phyloP scores from a whole-genome alignment of 64 coral and sea anemone species.

The Actinia equina region DNA sequence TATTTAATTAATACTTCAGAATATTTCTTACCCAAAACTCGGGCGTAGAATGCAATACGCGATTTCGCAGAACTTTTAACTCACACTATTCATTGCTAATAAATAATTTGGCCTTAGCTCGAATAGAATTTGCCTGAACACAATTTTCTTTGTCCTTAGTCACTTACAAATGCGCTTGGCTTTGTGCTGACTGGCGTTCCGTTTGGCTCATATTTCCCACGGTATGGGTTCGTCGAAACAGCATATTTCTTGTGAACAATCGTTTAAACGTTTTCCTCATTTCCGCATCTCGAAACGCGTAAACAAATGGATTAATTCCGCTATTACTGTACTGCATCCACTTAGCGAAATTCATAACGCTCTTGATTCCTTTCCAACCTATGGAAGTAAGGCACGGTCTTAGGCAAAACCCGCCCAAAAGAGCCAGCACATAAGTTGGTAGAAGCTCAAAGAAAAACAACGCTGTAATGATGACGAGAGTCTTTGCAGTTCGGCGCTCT shows the following conservation, averaged over 20 bases:
- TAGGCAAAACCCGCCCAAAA: slow-evolving; percentile 44
- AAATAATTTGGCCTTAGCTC: background rate
- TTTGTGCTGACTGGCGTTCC: background rate
- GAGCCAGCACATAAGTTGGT: slow-evolving; percentile 24
- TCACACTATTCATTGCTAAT: too few relatives aligned
- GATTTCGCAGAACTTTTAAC: too few relatives aligned
- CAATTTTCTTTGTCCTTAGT: background rate
- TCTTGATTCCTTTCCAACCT: background rate
- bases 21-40: too few relatives aligned
- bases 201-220: background rate
- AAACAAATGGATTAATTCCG: slow-evolving; percentile 69
- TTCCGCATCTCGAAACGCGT: slow-evolving; percentile 53
- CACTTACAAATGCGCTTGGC: background rate
- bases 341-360: slow-evolving; percentile 47
- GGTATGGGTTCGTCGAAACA: background rate
- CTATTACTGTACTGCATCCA: slow-evolving; percentile 92
- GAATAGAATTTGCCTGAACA: background rate
- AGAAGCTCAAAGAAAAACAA: slow-evolving; percentile 40
- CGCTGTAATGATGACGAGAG: slow-evolving; percentile 25
- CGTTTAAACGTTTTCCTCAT: slow-evolving; percentile 40
- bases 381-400: background rate
- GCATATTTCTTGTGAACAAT: background rate
- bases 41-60: too few relatives aligned
- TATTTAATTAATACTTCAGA: too few relatives aligned
- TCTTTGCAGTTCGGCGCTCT: slow-evolving; percentile 41